Percentiles rank a stretch among this genome's conserved stretches.
Conservation (phyloP, 2,113 vertebrate species). For the Solenodon paradoxus region DNA sequence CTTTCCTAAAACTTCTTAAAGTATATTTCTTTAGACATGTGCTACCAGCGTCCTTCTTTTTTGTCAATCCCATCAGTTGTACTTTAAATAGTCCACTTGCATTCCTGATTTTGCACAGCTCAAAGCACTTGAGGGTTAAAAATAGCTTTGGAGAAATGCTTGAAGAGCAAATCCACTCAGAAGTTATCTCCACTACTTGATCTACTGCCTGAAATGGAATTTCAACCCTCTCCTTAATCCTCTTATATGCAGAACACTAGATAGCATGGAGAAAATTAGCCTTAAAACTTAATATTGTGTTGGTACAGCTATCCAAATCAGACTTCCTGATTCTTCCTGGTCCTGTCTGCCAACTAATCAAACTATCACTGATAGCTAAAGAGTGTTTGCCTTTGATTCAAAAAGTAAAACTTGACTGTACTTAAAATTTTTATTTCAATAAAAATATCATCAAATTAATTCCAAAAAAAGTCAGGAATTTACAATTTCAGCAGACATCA, state of each 20-base stretch:
- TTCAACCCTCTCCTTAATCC: conserved; percentile 80
- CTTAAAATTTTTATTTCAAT: conserved; percentile 28
- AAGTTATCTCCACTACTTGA: conserved; percentile 81
- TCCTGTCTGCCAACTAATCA: background rate
- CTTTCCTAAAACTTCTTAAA: conserved; percentile 11
- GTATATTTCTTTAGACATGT: background rate
- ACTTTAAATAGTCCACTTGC: conserved; percentile 73
- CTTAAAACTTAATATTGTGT: background rate
- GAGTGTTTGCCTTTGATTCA: background rate
- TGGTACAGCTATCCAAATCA: background rate
- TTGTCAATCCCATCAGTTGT: background rate
- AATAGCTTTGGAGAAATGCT: conserved; percentile 84
- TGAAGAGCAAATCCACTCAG: conserved; percentile 77
- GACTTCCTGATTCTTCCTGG: background rate
- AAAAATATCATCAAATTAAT: conserved; percentile 3
- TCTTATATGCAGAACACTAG: conserved; percentile 79
- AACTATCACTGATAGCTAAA: background rate
- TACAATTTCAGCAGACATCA: background rate
- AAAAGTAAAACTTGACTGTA: conserved; percentile 6
- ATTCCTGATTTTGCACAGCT: conserved; percentile 80
- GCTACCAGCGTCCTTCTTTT: background rate
- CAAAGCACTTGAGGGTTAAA: conserved; percentile 85
- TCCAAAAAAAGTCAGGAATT: background rate
- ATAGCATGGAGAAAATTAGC: conserved; percentile 62
- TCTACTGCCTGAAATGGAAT: conserved; percentile 87